A percentile compares a stretch with the other conserved stretches of the same genome.
phyloP scores from a whole-genome alignment of 23 tunicate genomes.

The Botrylloides violaceus region DNA sequence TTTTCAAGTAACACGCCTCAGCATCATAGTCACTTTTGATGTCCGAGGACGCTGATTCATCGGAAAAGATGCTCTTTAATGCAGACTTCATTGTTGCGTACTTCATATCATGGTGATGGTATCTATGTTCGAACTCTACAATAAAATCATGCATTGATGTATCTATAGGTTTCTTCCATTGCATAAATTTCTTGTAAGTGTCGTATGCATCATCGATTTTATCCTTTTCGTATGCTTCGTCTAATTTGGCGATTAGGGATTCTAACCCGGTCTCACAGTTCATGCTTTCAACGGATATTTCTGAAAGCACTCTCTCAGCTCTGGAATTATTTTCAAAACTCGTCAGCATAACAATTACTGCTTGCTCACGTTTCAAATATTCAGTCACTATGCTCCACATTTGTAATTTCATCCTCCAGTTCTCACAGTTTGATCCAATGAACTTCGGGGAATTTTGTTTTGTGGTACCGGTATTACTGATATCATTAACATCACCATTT shows the following conservation, averaged over 20 bases:
- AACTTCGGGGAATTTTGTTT: constrained; percentile 15
- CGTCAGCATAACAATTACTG: not conserved
- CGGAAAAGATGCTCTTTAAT: constrained; percentile 14
- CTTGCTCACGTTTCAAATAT: constrained; percentile 12
- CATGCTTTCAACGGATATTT: not conserved
- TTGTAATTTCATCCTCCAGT: constrained; percentile 9
- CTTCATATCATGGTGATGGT: constrained; percentile 15
- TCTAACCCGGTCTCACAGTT: constrained; percentile 22
- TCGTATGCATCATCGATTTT: constrained; percentile 33
- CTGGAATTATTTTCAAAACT: constrained; percentile 14
- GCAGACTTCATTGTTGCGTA: constrained; percentile 16
- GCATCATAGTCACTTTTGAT: not conserved
- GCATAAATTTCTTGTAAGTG: constrained; percentile 12
- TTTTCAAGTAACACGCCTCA: not conserved
- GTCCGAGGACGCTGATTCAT: too few relatives aligned
- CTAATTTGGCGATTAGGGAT: constrained; percentile 6
- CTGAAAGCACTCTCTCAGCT: constrained; percentile 29
- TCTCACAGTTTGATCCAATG: not conserved
- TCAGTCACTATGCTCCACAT: constrained; percentile 23
- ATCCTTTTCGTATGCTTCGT: constrained; percentile 11
- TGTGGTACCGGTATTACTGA: too few relatives aligned
- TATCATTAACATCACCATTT: too few relatives aligned
- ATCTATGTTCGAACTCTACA: constrained; percentile 20
- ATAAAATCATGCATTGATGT: constrained; percentile 23
- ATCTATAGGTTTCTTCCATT: not conserved